Base-by-base conservation (phyloP, 2,797 vertebrate genomes). In the Odontamblyopus rebecca region DNA sequence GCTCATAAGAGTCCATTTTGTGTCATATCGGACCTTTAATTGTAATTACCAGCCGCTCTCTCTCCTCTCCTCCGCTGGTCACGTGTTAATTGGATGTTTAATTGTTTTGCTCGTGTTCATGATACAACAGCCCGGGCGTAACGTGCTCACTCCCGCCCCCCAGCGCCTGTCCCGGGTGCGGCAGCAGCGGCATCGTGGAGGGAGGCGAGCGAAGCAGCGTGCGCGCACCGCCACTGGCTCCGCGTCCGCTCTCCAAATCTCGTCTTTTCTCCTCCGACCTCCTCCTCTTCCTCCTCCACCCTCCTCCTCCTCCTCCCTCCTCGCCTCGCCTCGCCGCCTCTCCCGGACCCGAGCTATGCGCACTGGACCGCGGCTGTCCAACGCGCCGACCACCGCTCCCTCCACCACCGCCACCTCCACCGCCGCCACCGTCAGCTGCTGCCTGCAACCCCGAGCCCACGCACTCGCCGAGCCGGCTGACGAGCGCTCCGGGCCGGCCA, bases 291-390 rank as follows among this genome's bases (percentile, higher is more conserved):
- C 9, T 23, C 53, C 23, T 11, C 23, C n/a, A 9, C 53, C 53
- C n/a, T 56, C 53, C 53, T 26, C 53, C 53, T 12, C 53, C 53
- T 11, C 53, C 16, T n/a, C 23, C 19, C 19, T 30, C 61, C 27
- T 73, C 51, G 6, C 2, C 6, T 59, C 54, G 12, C 32, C 50
- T 61, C 68, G 19, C 56, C 57, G 12, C 87, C 74, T 83, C 83
- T 90, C 90, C 84, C 88, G 41, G 41, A 44, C 41, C 41, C 41
- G 85, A 88, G 91, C 93, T 89, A 86, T 90, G 91, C 89, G 91
- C 86, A 79, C 71, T 12, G 35, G 85, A 84, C 83, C 84, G 86
- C 80, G 76, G 86, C 81, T 83, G 75, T 76, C 83, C 87, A 77
- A 85, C 81, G 68, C 84, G 81, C 48, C 53, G 53, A 23, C 53